Evolutionary conservation across 2,888 invertebrate species (phyloP).

Genomic region (Leptinotarsa juncta): DNA sequence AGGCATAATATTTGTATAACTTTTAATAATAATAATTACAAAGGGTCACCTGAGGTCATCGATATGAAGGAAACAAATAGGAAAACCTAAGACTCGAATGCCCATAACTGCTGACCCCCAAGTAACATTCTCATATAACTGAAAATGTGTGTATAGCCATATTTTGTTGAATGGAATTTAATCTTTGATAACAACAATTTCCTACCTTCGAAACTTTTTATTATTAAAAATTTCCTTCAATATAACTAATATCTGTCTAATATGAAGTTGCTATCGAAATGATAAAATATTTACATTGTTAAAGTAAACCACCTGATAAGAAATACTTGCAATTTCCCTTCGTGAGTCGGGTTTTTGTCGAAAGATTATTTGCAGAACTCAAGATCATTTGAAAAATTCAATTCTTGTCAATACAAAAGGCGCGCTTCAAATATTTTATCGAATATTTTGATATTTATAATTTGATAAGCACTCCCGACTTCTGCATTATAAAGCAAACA

Average conservation of each 20-base stretch:
- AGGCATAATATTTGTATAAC: too few species aligned
- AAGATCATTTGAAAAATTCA: constrained; percentile 37
- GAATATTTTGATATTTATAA: constrained; percentile 50
- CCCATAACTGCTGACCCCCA: too few species aligned
- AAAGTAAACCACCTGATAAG: constrained; percentile 39
- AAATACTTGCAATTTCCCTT: constrained; percentile 29
- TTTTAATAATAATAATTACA: too few species aligned
- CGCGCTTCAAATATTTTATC: constrained; percentile 45
- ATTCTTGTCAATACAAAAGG: constrained; percentile 47
- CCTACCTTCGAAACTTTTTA: background rate
- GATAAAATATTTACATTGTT: constrained; percentile 34
- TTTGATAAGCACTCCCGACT: constrained; percentile 57
- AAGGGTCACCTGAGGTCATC: too few species aligned
- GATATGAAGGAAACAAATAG: too few species aligned
- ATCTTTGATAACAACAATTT: background rate
- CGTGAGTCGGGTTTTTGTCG: constrained; percentile 24
- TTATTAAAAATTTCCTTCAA: background rate
- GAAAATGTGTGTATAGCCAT: too few species aligned
- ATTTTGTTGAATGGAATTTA: background rate
- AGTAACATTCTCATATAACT: too few species aligned
- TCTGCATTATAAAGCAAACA: constrained; percentile 53
- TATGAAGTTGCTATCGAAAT: background rate
- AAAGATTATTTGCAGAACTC: constrained; percentile 30
- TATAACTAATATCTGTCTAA: background rate
- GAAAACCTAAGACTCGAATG: too few species aligned